A percentile compares a stretch with the other conserved stretches of the same genome.
Evolutionary conservation across 2,113 vertebrate genomes (phyloP).

Genomic region (Dromaius novaehollandiae): DNA sequence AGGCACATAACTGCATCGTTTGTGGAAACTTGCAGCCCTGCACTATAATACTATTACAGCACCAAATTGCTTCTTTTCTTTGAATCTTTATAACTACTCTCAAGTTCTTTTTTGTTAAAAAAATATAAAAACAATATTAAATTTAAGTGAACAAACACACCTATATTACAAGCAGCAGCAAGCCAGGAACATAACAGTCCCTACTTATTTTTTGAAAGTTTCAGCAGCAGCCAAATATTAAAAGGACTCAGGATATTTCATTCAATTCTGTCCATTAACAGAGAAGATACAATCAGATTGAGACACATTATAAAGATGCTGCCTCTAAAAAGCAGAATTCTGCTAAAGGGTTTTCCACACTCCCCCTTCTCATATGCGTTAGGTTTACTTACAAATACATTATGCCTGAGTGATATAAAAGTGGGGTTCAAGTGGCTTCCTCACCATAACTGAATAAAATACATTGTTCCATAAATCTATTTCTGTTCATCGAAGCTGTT

Average conservation of each 20-base stretch:
- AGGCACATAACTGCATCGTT: fast-evolving
- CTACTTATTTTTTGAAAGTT: not conserved
- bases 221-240: not conserved
- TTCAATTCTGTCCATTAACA: not conserved
- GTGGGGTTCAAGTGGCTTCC: not conserved
- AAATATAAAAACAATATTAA: not conserved
- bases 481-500: constrained; percentile 76
- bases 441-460: not conserved
- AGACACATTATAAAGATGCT: not conserved
- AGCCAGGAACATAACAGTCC: not conserved
- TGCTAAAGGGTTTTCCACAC: not conserved
- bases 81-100: not conserved
- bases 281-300: not conserved
- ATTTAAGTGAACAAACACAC: not conserved
- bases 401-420: not conserved
- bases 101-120: not conserved
- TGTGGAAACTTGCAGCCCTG: not conserved
- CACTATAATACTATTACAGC: not conserved
- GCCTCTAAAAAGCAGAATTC: not conserved
- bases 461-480: not conserved
- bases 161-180: not conserved
- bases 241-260: not conserved
- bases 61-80: not conserved
- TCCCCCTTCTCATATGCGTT: fast-evolving
- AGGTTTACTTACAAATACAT: not conserved